Percentiles rank a stretch among this genome's conserved stretches.
phyloP scores from a whole-genome alignment of 2,888 invertebrate species.

The Rhyacophila evoluta region DNA sequence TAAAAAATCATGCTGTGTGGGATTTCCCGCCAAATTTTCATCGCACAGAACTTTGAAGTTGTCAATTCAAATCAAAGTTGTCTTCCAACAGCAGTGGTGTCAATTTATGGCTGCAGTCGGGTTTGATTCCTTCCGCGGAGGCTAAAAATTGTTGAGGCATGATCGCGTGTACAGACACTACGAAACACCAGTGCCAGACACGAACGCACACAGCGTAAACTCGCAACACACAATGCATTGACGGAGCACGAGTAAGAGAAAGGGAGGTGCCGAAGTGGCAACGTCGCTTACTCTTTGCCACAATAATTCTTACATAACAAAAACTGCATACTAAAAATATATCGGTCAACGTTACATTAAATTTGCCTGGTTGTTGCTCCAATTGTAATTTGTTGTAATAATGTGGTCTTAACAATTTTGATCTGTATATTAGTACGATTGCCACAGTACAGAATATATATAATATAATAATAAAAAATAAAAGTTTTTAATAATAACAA shows the following conservation, averaged over 20 bases:
- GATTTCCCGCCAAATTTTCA: no score
- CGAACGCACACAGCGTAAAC: neutral
- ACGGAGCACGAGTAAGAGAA: conserved; percentile 4
- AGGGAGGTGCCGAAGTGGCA: neutral
- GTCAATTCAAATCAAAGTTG: no score
- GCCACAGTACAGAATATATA: no score
- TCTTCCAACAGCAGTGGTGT: no score
- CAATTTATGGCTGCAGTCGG: neutral
- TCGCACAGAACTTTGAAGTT: no score
- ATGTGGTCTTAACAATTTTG: no score
- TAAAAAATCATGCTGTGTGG: no score
- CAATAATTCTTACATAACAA: conserved; percentile 5
- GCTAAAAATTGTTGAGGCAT: neutral
- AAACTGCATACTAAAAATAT: neutral
- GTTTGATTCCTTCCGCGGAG: conserved; percentile 3
- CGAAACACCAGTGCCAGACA: neutral
- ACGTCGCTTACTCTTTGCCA: neutral
- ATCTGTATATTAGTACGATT: no score
- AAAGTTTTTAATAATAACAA: no score
- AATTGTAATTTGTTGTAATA: no score
- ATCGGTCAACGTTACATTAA: neutral
- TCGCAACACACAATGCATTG: neutral
- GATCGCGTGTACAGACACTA: neutral
- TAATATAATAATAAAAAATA: no score
- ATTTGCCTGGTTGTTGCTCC: no score